These are phyloP conservation scores for Nudaria mundana DNA, from an alignment of 2,888 invertebrate genomes.

Conservation along the genomic window DNA sequence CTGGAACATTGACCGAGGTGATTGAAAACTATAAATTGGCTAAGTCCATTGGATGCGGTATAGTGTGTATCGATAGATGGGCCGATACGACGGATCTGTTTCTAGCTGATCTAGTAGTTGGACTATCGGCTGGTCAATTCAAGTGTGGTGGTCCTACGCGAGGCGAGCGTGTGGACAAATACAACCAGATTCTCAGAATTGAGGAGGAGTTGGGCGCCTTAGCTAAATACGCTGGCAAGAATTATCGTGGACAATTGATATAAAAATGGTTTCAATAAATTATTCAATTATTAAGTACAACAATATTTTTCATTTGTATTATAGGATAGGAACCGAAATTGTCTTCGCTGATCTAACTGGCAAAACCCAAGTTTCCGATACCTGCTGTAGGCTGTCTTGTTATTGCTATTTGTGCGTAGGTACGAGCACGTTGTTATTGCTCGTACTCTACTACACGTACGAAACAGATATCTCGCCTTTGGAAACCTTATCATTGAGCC, in stretches of 20 bases:
- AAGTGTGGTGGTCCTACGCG: slow-evolving; percentile 99
- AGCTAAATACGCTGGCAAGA: slow-evolving; percentile 96
- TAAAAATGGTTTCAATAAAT: background rate
- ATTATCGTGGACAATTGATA: slow-evolving; percentile 86
- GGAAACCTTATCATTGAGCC: no score
- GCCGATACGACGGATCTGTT: slow-evolving; percentile 99
- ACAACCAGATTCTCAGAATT: slow-evolving; percentile 98
- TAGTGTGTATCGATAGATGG: slow-evolving; percentile 79
- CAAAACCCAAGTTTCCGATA: no score
- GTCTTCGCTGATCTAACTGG: no score
- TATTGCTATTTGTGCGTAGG: no score
- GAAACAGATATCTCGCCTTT: no score
- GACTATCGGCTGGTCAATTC: slow-evolving; percentile 97
- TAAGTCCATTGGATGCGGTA: slow-evolving; percentile 97
- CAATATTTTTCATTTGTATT: background rate
- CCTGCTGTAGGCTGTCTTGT: no score
- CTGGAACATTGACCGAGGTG: slow-evolving; percentile 97
- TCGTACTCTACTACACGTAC: no score
- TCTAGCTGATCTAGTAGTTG: slow-evolving; percentile 98
- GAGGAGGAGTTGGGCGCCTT: slow-evolving; percentile 96
- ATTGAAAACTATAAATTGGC: slow-evolving; percentile 95
- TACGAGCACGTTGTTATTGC: no score
- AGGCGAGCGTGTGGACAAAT: slow-evolving; percentile 97
- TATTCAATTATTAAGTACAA: background rate
- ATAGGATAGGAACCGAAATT: no score